Evolutionary conservation across 2,888 invertebrate genomes (phyloP).

Genomic region (Acrobasis suavella): DNA sequence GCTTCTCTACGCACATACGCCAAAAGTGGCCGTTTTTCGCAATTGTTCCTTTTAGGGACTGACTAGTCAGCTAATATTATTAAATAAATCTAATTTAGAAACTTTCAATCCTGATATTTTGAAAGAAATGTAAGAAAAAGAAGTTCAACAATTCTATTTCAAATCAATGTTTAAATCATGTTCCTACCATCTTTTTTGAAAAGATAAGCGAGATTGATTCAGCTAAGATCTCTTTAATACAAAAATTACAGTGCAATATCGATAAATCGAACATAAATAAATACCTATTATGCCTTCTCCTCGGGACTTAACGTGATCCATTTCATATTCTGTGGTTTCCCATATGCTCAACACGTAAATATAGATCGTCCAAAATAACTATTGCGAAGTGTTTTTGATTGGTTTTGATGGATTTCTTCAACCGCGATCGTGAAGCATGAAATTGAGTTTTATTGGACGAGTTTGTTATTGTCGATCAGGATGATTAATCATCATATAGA

Average conservation of each 20-base stretch:
- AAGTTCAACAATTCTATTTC: too few species aligned
- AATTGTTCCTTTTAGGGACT: too few species aligned
- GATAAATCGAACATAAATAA: neutral
- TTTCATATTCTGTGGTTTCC: neutral
- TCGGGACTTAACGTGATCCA: neutral
- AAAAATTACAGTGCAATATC: neutral
- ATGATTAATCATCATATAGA: neutral
- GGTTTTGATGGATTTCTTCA: neutral
- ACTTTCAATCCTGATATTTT: too few species aligned
- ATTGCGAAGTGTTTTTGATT: neutral
- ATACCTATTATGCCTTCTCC: neutral
- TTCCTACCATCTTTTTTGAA: too few species aligned
- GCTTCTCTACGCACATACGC: too few species aligned
- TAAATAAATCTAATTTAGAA: too few species aligned
- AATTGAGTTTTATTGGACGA: neutral
- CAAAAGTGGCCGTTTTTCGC: too few species aligned
- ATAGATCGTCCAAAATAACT: constrained; percentile 8
- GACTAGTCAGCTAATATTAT: too few species aligned
- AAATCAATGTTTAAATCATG: too few species aligned
- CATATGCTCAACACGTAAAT: neutral
- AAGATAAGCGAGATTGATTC: too few species aligned
- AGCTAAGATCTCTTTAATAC: too few species aligned
- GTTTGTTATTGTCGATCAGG: neutral
- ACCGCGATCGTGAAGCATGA: neutral
- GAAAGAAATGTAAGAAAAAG: too few species aligned